A percentile compares a stretch with the other conserved stretches of the same genome.
phyloP scores from a whole-genome alignment of 1,140 invertebrate species.

The Ceratina australensis region DNA sequence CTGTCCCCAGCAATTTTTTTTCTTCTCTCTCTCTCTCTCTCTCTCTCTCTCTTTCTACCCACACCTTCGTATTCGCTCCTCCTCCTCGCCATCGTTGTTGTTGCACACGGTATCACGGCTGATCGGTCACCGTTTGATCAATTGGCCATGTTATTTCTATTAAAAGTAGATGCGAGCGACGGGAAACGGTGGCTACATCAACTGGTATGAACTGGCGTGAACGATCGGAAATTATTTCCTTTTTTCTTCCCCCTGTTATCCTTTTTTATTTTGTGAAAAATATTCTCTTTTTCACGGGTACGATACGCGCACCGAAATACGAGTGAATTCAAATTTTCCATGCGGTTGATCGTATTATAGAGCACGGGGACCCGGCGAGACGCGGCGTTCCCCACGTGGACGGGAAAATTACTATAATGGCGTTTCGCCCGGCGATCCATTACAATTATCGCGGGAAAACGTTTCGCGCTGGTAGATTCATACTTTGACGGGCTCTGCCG shows the following conservation, averaged over 20 bases:
- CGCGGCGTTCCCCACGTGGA: background rate
- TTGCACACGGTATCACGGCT: slow-evolving; percentile 25
- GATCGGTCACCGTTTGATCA: slow-evolving; percentile 51
- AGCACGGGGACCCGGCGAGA: too few species aligned
- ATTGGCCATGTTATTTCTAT: slow-evolving; percentile 61
- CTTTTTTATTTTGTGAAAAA: background rate
- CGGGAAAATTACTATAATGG: slow-evolving; percentile 48
- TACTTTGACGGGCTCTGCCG: slow-evolving; percentile 8
- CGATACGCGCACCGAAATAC: too few species aligned
- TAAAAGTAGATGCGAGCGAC: slow-evolving; percentile 46
- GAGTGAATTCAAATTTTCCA: slow-evolving; percentile 50
- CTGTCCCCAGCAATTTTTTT: background rate
- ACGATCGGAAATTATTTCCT: slow-evolving; percentile 37
- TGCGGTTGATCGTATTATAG: slow-evolving; percentile 29
- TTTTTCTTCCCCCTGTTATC: background rate
- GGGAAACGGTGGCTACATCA: slow-evolving; percentile 30
- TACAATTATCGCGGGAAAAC: slow-evolving; percentile 46
- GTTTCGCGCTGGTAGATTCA: slow-evolving; percentile 9
- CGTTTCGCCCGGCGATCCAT: slow-evolving; percentile 42
- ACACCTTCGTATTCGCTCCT: too few species aligned
- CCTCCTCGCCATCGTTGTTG: background rate
- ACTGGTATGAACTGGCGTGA: slow-evolving; percentile 17
- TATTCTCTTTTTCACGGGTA: slow-evolving; percentile 9
- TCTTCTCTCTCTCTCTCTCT: background rate
- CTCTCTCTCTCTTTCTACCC: too few species aligned